Evolutionary conservation across 2,113 vertebrate genomes (phyloP), one percentile per base, ranked within the genome.

Genomic region (pig (Sus scrofa)): DNA sequence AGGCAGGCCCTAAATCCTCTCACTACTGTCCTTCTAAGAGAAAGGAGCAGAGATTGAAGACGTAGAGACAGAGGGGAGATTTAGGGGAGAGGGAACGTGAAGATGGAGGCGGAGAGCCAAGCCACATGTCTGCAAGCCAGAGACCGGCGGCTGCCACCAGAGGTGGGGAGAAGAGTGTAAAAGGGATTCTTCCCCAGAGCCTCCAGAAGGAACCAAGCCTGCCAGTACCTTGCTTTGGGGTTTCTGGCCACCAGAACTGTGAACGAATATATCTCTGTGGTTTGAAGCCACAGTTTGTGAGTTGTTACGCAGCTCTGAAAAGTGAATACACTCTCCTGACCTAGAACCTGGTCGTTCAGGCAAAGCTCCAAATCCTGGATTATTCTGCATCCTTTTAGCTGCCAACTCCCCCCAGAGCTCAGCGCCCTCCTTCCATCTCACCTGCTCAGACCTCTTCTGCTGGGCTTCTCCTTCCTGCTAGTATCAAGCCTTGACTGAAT

Each of bases 41-140:
- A 44, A 54, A 54, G 24, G 58, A 34, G 7, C 30, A 20, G 50
- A 30, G 68, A 30, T 0, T 37, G 22, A 52, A 54, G 52, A 67
- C 13, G 0, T 0, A 20, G 34, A 34, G 50, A 6, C 18, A 0
- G 22, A 50, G 67, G 67, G 39, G 75, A 67, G 11, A 0, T 34
- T 7, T 27, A 0, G 0, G 6, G 34, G 24, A 44, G 83, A n/a
- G 16, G 19, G 50, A 27, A 3, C 15, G 10, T 15, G 70, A 4
- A 37, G 78, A 22, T 0, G 1, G 73, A 34, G 22, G 10, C 44
- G 10, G 88, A n/a, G n/a, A 26, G 1, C 2, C 13, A 0, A 54
- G 39, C 2, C 10, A 0, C 0, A 32, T 1, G 1, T 32, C 74
- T 10, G 14, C 1, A n/a, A 26, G 52, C 22, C 62, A 18, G 58